Conservation (phyloP, 2,888 invertebrate species). For the Eupeodes latifasciatus region DNA sequence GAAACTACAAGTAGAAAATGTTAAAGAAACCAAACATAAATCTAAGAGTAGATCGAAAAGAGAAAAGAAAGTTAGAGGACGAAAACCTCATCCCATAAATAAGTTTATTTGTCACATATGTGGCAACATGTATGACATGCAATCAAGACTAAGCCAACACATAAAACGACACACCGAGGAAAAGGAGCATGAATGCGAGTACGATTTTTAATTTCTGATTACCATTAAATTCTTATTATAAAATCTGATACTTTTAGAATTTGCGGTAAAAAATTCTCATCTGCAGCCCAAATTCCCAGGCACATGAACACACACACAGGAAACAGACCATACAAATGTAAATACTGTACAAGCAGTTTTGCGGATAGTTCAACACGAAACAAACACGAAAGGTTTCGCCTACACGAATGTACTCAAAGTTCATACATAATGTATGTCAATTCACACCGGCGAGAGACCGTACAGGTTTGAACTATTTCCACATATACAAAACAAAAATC, state of each 20-base stretch:
- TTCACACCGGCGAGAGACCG: conserved; percentile 82
- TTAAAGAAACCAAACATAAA: background rate
- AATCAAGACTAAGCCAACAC: conserved; percentile 83
- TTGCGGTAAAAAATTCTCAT: conserved; percentile 82
- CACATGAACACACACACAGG: conserved; percentile 84
- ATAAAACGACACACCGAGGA: conserved; percentile 83
- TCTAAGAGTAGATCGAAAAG: background rate
- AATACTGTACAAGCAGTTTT: conserved; percentile 83
- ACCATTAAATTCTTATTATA: background rate
- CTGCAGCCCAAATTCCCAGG: conserved; percentile 83
- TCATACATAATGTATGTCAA: conserved; percentile 81
- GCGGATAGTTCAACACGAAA: conserved; percentile 84
- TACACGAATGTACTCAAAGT: conserved; percentile 82
- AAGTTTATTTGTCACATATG: conserved; percentile 83
- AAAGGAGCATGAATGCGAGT: conserved; percentile 84
- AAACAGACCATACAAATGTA: conserved; percentile 83
- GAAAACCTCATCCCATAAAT: conserved; percentile 12
- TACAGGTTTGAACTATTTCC: conserved; percentile 75
- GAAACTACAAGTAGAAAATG: background rate
- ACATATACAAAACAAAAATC: too few relatives aligned
- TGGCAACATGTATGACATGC: conserved; percentile 83
- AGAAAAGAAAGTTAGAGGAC: background rate
- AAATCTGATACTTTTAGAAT: conserved; percentile 78
- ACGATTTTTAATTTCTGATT: conserved; percentile 69
- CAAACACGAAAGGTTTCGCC: conserved; percentile 83